Conservation (phyloP, 2,797 vertebrate species). For the Ctenopoma multispine region DNA sequence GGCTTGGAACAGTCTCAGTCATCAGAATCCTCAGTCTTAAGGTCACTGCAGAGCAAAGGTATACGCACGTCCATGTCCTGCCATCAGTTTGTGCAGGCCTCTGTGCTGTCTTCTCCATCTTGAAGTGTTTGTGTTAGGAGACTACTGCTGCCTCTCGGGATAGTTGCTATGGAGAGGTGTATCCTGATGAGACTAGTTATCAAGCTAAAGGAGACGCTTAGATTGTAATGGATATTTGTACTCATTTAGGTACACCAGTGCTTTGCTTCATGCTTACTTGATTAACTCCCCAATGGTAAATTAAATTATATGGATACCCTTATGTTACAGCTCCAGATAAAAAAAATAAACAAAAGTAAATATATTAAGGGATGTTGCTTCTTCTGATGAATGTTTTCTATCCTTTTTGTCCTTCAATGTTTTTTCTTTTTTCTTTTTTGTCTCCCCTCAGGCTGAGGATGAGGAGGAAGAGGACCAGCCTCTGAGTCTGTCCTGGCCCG, state of each 20-base stretch:
- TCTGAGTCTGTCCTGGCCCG: slow-evolving; percentile 91
- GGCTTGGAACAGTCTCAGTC: slow-evolving; percentile 55
- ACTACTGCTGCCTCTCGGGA: slow-evolving; percentile 22
- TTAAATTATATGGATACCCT: background rate
- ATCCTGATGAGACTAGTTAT: slow-evolving; percentile 41
- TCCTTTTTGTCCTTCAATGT: background rate
- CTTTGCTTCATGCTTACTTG: background rate
- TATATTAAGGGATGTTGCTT: background rate
- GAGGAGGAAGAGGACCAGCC: slow-evolving; percentile 89
- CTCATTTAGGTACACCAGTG: too few relatives aligned
- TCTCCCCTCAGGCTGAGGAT: slow-evolving; percentile 78
- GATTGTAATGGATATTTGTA: slow-evolving; percentile 20
- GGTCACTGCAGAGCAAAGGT: slow-evolving; percentile 47
- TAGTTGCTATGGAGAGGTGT: slow-evolving; percentile 46
- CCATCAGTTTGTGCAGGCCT: slow-evolving; percentile 36
- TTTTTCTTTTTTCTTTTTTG: background rate
- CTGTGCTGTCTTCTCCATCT: background rate
- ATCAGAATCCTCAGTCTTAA: slow-evolving; percentile 53
- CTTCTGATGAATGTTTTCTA: background rate
- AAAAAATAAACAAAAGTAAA: background rate
- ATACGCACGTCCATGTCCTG: slow-evolving; percentile 33
- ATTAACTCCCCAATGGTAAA: slow-evolving; percentile 14
- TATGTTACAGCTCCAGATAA: background rate
- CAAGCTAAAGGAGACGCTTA: slow-evolving; percentile 34
- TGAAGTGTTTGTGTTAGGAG: slow-evolving; percentile 23